Percentiles rank a stretch among this genome's conserved stretches.
These are phyloP conservation scores for Ciona savignyi DNA, from an alignment of 23 tunicate species.

Conservation along the genomic window DNA sequence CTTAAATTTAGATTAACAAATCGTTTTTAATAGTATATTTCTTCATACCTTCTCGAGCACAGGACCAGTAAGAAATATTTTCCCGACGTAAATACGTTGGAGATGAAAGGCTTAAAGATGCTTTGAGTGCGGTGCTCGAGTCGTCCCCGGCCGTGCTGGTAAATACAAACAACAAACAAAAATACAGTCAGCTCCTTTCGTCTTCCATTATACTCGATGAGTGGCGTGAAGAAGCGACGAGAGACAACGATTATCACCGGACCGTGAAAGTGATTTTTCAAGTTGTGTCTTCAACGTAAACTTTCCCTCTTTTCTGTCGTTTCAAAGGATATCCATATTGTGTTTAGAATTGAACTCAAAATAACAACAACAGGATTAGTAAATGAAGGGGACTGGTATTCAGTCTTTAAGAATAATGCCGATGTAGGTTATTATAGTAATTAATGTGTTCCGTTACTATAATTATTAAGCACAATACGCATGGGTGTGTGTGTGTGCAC, in stretches of 20 bases:
- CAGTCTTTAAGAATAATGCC: too few relatives aligned
- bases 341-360: too few relatives aligned
- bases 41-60: not conserved
- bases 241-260: slow-evolving; percentile 33
- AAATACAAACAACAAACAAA: slow-evolving; percentile 43
- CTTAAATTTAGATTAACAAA: too few relatives aligned
- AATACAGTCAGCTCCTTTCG: not conserved
- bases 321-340: too few relatives aligned
- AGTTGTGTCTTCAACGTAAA: not conserved
- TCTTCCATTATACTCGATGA: slow-evolving; percentile 8
- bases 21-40: too few relatives aligned
- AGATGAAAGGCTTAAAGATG: slow-evolving; percentile 21
- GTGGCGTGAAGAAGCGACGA: slow-evolving; percentile 8
- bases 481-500: too few relatives aligned
- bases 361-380: too few relatives aligned
- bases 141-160: slow-evolving; percentile 8
- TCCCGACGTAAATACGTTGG: not conserved
- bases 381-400: too few relatives aligned
- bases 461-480: too few relatives aligned
- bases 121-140: not conserved
- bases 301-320: too few relatives aligned
- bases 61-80: slow-evolving; percentile 3
- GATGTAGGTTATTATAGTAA: too few relatives aligned
- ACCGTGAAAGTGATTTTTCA: slow-evolving; percentile 15
- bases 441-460: too few relatives aligned